phyloP scores from a whole-genome alignment of 2,797 vertebrate genomes.

The Ataeniobius toweri region DNA sequence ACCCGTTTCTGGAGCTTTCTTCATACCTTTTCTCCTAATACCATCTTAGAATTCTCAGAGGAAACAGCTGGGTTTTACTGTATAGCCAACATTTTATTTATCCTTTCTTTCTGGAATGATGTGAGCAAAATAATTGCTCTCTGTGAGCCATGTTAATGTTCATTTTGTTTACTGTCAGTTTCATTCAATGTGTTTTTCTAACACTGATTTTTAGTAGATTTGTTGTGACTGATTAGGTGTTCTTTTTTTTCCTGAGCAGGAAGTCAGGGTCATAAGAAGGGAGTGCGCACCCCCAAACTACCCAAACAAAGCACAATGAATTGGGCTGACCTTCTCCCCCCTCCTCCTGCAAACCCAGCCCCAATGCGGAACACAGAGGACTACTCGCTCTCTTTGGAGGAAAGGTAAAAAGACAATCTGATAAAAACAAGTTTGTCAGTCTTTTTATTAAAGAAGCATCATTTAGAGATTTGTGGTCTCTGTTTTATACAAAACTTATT shows the following conservation, averaged over 20 bases:
- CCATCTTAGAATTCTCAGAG: constrained; percentile 68
- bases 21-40: constrained; percentile 54
- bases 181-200: constrained; percentile 47
- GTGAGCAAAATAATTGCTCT: constrained; percentile 58
- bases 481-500: background rate
- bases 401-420: constrained; percentile 81
- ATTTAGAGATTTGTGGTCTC: background rate
- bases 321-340: constrained; percentile 96
- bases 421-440: background rate
- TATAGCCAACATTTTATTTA: constrained; percentile 80
- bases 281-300: constrained; percentile 89
- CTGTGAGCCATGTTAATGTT: constrained; percentile 52
- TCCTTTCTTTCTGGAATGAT: background rate
- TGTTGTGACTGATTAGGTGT: constrained; percentile 40
- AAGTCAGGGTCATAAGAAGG: constrained; percentile 98
- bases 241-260: constrained; percentile 78
- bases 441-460: background rate
- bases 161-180: constrained; percentile 57
- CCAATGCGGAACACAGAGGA: constrained; percentile 89
- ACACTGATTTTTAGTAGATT: constrained; percentile 18
- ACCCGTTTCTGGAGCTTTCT: constrained; percentile 63
- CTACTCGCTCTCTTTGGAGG: constrained; percentile 87
- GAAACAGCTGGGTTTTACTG: constrained; percentile 67
- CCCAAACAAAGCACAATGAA: constrained; percentile 95
- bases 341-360: constrained; percentile 93